Base-by-base conservation (phyloP, 2,888 invertebrate genomes). In the Catocala fraxini region DNA sequence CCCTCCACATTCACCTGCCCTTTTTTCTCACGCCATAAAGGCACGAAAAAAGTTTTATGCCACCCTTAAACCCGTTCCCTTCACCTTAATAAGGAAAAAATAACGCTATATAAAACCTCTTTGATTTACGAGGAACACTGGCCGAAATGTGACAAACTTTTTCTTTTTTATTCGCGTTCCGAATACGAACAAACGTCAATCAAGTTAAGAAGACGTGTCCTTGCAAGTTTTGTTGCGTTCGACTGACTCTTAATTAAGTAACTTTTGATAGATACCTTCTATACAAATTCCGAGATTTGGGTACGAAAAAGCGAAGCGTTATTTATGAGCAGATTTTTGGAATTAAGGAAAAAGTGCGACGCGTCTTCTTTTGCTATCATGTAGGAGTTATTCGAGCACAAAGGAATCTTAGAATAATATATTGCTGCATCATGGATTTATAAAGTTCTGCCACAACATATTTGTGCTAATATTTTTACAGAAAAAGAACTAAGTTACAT, bases 11-110 rank as follows among this genome's bases (percentile, higher is more conserved):
- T 78, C 90, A 92, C 93, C 93, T 93, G 91, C 87, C 86, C 84
- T 87, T 91, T 91, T 92, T 93, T 93, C 93, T 89, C 93, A 91
- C 91, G 91, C 87, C 84, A 82, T 87, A 86, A 89, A 89, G 84
- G 86, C 83, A 83, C 71, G 65, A 72, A 75, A 71, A 39, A 73
- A 71, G 65, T 70, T 70, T 71, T 75, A 76, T 68, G 62, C 60
- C 69, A 71, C 75, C 81, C 71, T 76, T 82, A 80, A 71, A 74
- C 79, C 75, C 77, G 75, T 74, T 80, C 66, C 63, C 62, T 75
- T 70, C 61, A 67, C 65, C 68, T 70, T 75, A 71, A 71, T 72
- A 72, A 70, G 64, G 65, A 57, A 72, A 75, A 77, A 79, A 81
- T 75, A 79, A 81, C 75, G 79, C 74, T 73, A 73, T 73, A 81